These are phyloP conservation scores for Triplophysa dalaica DNA, from an alignment of 2,113 vertebrate genomes.

Conservation along the genomic window DNA sequence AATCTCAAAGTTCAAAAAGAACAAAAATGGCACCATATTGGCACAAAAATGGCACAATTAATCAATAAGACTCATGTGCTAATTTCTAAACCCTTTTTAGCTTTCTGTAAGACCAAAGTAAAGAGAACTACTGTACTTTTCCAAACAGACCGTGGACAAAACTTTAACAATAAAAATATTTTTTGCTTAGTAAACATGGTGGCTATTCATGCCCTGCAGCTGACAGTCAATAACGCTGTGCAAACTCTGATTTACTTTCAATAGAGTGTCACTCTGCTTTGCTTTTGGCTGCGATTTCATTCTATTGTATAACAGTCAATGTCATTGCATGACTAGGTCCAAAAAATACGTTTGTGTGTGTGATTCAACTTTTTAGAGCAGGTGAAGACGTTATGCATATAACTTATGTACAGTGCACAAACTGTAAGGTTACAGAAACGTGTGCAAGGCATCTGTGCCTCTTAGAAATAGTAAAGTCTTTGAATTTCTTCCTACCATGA, in stretches of 20 bases:
- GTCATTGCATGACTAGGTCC: neutral
- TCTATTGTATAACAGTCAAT: neutral
- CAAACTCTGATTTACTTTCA: neutral
- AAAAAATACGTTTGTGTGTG: neutral
- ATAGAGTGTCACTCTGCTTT: neutral
- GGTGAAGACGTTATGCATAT: neutral
- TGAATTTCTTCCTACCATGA: neutral
- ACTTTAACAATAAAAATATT: neutral
- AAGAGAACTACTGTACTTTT: too few relatives aligned
- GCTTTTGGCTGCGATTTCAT: neutral
- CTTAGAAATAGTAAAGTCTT: neutral
- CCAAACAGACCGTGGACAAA: too few relatives aligned
- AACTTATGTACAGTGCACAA: slow-evolving; percentile 25
- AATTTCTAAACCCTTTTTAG: too few relatives aligned
- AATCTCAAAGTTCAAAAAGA: too few relatives aligned
- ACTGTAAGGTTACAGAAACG: slow-evolving; percentile 54
- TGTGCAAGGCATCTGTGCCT: slow-evolving; percentile 28
- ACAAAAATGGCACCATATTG: too few relatives aligned
- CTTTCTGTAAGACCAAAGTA: too few relatives aligned
- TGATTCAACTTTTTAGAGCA: neutral
- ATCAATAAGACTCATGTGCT: too few relatives aligned
- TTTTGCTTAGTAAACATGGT: neutral
- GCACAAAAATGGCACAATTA: too few relatives aligned
- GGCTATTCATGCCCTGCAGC: neutral
- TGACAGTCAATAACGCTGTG: neutral